Conservation (phyloP, 2,888 invertebrate genomes). For the Tenthredo amoena region DNA sequence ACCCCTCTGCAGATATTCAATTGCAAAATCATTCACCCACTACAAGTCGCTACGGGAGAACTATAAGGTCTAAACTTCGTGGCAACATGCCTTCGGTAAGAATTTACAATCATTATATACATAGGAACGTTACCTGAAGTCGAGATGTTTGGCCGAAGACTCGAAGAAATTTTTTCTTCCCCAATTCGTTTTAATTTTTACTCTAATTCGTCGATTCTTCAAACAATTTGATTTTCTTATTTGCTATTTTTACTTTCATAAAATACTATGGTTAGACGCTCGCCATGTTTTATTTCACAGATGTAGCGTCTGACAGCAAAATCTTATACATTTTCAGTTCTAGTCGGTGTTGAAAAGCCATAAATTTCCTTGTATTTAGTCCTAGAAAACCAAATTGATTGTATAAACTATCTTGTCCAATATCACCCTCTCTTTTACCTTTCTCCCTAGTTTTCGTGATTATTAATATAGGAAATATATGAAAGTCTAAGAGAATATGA, state of each 20-base stretch:
- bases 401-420: no score
- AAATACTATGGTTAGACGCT: neutral
- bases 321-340: neutral
- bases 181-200: neutral
- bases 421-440: no score
- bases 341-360: neutral
- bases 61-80: slow-evolving; percentile 79
- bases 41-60: slow-evolving; percentile 83
- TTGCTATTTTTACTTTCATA: neutral
- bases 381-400: neutral
- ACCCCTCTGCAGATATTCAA: neutral
- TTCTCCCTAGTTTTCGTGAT: neutral
- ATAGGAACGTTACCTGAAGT: no score
- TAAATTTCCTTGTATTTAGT: neutral
- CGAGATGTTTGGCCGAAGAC: no score
- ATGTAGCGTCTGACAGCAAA: neutral
- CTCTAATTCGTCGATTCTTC: neutral
- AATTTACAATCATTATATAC: neutral
- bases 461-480: neutral
- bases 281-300: neutral
- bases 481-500: neutral
- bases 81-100: slow-evolving; percentile 55
- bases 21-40: slow-evolving; percentile 49
- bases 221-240: neutral
- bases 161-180: no score